Conservation (phyloP, 2,888 invertebrate species). For the Drosophila vallismaia region DNA sequence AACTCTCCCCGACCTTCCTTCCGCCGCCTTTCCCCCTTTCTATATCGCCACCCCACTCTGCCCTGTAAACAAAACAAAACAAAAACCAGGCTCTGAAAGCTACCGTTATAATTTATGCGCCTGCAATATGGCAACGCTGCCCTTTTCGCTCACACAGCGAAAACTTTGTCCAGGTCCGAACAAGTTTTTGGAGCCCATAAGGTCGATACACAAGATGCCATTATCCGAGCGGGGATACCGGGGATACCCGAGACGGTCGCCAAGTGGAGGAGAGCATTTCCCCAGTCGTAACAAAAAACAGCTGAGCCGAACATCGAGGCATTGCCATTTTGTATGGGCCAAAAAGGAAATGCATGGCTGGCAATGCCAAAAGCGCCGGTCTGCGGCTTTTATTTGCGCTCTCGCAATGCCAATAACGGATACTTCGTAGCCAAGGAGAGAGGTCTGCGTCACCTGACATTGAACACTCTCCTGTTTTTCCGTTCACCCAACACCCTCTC, state of each 20-base stretch:
- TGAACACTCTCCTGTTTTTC: conserved; percentile 68
- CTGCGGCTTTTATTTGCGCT: conserved; percentile 53
- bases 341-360: conserved; percentile 20
- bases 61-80: conserved; percentile 11
- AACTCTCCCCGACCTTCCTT: conserved; percentile 27
- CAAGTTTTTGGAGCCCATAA: conserved; percentile 51
- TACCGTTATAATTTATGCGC: conserved; percentile 72
- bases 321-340: conserved; percentile 50
- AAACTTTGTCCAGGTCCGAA: conserved; percentile 66
- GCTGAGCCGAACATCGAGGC: conserved; percentile 59
- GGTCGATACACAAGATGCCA: conserved; percentile 71
- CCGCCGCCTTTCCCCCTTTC: not conserved
- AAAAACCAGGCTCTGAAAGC: conserved; percentile 33
- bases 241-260: too few relatives aligned
- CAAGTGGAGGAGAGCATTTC: conserved; percentile 35
- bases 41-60: not conserved
- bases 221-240: conserved; percentile 45
- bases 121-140: conserved; percentile 75
- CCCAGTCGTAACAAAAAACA: conserved; percentile 58
- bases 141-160: conserved; percentile 19
- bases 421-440: conserved; percentile 67
- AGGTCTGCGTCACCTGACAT: conserved; percentile 81
- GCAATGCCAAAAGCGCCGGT: conserved; percentile 70
- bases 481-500: conserved; percentile 38
- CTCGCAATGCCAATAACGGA: conserved; percentile 52